Evolutionary conservation across 1,140 invertebrate species (phyloP), one percentile per base, ranked within the genome.

Genomic region (Drosophila takahashii): DNA sequence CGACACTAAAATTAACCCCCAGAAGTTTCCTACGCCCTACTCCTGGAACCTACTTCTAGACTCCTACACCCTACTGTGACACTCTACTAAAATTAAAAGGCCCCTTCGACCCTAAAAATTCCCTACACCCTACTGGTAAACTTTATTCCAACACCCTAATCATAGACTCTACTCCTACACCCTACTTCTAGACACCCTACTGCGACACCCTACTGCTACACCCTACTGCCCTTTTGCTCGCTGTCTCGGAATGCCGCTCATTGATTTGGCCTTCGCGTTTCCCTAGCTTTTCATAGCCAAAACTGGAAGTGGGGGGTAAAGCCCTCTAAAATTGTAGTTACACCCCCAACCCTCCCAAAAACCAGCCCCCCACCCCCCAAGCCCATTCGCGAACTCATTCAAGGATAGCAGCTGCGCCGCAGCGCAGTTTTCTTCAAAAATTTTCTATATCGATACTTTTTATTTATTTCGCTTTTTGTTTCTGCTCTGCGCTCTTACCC

Each of bases 401-500:
- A 75, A 48, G 51, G 58, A 53, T 64, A 48, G 71, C 72, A 74
- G 70, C 71, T 54, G 71, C 71, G 70, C 37, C 37, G 60, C 62
- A 45, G 64, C 64, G 64, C 64, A 77, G 70, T 79, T 80, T 79
- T 80, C 71, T 54, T 79, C 57, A 70, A 86, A 70, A 64, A 71
- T 78, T 69, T 77, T 77, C 59, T 80, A 85, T 74, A 78, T 81
- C 71, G 74, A 85, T 77, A 85, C 81, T 66, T 62, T 81, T 75
- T 71, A 66, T 70, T 86, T 81, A 70, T 78, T 81, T 75, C 58
- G 54, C 42, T 76, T 65, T 81, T 79, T 72, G 59, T 81, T 75
- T 77, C 64, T 54, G 45, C 59, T 77, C 64, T 54, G 45, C 59
- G 58, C 61, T 65, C 37, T 59, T 39, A 32, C 48, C 36, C 15